Conservation (phyloP, 2,113 vertebrate genomes). For the Thunnus maccoyii region DNA sequence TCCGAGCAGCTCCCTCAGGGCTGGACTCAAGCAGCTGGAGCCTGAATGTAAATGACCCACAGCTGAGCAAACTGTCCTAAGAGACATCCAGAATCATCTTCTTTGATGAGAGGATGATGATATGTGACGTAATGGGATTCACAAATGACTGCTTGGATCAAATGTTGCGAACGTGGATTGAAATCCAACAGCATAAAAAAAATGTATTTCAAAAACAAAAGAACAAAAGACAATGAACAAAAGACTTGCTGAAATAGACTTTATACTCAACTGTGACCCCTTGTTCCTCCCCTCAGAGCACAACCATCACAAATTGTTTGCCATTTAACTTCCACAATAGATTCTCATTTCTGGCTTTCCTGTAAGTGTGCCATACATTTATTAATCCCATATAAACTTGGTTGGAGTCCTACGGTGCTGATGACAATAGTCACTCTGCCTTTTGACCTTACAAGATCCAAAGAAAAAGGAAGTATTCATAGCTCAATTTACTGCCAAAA, state of each 20-base stretch:
- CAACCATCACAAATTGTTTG: constrained; percentile 54
- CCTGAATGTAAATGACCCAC: constrained; percentile 55
- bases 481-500: too few species aligned
- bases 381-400: constrained; percentile 62
- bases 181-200: too few species aligned
- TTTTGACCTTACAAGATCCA: too few species aligned
- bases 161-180: background rate
- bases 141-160: background rate
- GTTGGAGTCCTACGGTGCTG: too few species aligned
- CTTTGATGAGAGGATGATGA: constrained; percentile 1
- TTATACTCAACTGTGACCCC: constrained; percentile 51
- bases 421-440: too few species aligned
- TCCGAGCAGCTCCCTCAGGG: constrained; percentile 63
- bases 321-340: background rate
- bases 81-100: background rate
- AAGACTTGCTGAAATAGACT: constrained; percentile 23
- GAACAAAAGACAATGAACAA: background rate
- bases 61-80: constrained; percentile 36
- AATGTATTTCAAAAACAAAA: too few species aligned
- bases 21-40: constrained; percentile 57
- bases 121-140: background rate
- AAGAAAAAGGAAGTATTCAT: too few species aligned
- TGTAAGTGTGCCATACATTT: constrained; percentile 54
- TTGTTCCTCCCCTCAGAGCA: constrained; percentile 58
- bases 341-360: constrained; percentile 57